Percentiles rank a stretch among this genome's conserved stretches.
phyloP scores from a whole-genome alignment of 2,888 invertebrate genomes.

The Coelinius sp. region DNA sequence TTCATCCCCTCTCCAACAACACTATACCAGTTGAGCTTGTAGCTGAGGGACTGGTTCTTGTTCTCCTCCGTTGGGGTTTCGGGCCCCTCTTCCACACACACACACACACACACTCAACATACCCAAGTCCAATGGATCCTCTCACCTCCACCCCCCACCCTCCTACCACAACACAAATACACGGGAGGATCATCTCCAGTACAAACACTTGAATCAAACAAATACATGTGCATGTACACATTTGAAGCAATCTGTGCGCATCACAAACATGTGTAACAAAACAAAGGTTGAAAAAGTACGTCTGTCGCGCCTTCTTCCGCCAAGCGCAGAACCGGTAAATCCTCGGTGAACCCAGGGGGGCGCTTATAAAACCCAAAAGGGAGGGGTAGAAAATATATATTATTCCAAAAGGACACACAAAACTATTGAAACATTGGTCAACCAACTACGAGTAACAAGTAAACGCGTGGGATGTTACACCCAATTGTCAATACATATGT shows the following conservation, averaged over 20 bases:
- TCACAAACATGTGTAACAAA: conserved; percentile 10
- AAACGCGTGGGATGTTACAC: conserved; percentile 5
- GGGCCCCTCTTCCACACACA: background rate
- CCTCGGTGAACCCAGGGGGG: conserved; percentile 7
- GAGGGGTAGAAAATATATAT: background rate
- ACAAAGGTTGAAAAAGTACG: background rate
- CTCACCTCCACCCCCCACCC: background rate
- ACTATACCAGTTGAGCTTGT: conserved; percentile 8
- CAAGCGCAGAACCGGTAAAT: conserved; percentile 39
- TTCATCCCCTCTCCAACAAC: conserved; percentile 29
- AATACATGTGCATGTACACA: conserved; percentile 1
- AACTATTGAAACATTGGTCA: conserved; percentile 2
- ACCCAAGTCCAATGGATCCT: background rate
- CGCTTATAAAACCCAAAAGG: background rate
- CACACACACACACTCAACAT: background rate
- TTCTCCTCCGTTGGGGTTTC: background rate
- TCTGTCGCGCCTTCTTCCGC: conserved; percentile 28
- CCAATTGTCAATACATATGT: background rate
- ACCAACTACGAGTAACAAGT: background rate
- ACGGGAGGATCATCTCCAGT: background rate
- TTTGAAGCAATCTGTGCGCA: conserved; percentile 4
- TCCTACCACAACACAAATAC: background rate
- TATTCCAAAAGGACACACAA: background rate
- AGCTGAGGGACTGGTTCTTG: conserved; percentile 21
- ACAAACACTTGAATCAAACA: background rate